Conservation (phyloP, 2,888 invertebrate genomes). For the Chelonus formosanus region DNA sequence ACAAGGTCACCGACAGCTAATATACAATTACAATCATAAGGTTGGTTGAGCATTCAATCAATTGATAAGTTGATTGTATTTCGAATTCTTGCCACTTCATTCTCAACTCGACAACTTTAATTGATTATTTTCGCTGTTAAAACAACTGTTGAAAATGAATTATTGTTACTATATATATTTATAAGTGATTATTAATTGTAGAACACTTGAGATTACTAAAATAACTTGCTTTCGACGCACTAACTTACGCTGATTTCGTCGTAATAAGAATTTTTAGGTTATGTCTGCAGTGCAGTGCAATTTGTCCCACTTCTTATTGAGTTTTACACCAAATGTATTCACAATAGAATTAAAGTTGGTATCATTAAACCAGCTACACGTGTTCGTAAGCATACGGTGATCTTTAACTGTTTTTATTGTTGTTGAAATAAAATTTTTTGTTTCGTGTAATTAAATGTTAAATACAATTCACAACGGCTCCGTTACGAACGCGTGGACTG, state of each 20-base stretch:
- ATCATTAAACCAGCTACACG: slow-evolving; percentile 1
- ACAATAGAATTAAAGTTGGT: not conserved
- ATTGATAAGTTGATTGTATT: slow-evolving; percentile 21
- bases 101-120: not conserved
- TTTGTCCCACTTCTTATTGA: not conserved
- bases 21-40: slow-evolving; percentile 22
- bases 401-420: not conserved
- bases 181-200: too few species aligned
- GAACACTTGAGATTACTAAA: not conserved
- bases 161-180: not conserved
- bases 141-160: not conserved
- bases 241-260: not conserved
- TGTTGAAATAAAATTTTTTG: not conserved
- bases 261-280: slow-evolving; percentile 15
- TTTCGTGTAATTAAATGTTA: not conserved
- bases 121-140: not conserved
- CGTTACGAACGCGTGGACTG: too few species aligned
- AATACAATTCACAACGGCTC: too few species aligned
- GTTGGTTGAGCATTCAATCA: slow-evolving; percentile 10
- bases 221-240: not conserved
- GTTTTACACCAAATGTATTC: not conserved
- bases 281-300: slow-evolving; percentile 9
- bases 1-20: slow-evolving; percentile 23
- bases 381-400: slow-evolving; percentile 4
- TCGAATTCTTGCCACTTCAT: not conserved